Conservation (phyloP, 2,888 invertebrate genomes). For the Yponomeuta evonymella region DNA sequence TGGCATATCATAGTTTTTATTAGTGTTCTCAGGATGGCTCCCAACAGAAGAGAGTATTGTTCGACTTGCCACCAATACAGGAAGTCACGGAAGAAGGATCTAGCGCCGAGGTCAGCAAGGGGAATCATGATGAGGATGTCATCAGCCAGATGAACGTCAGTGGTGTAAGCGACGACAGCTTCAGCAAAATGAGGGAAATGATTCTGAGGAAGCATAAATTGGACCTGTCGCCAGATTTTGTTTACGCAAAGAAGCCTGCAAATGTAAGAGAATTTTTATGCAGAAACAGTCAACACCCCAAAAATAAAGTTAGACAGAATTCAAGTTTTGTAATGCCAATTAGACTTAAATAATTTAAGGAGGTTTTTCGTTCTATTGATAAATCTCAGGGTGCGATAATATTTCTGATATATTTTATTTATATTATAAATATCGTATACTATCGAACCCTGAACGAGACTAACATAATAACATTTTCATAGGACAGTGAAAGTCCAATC, state of each 20-base stretch:
- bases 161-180: conserved; percentile 39
- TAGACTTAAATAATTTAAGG: too few relatives aligned
- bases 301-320: too few relatives aligned
- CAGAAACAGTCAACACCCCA: neutral
- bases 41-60: conserved; percentile 40
- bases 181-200: conserved; percentile 46
- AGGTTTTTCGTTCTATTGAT: too few relatives aligned
- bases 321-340: too few relatives aligned
- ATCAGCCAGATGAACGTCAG: conserved; percentile 35
- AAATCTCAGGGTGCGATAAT: too few relatives aligned
- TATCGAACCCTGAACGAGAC: too few relatives aligned
- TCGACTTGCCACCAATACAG: conserved; percentile 35
- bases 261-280: neutral
- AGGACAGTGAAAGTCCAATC: conserved; percentile 35
- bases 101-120: conserved; percentile 24
- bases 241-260: conserved; percentile 45
- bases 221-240: conserved; percentile 56
- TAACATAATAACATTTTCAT: conserved; percentile 22
- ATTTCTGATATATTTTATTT: too few relatives aligned
- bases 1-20: neutral
- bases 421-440: too few relatives aligned
- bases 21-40: conserved; percentile 32
- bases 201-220: conserved; percentile 53
- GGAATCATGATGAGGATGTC: conserved; percentile 18
- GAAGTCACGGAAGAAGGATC: conserved; percentile 24